Conservation (phyloP, 2,797 vertebrate species). For the Stomatorhinus walkeri region DNA sequence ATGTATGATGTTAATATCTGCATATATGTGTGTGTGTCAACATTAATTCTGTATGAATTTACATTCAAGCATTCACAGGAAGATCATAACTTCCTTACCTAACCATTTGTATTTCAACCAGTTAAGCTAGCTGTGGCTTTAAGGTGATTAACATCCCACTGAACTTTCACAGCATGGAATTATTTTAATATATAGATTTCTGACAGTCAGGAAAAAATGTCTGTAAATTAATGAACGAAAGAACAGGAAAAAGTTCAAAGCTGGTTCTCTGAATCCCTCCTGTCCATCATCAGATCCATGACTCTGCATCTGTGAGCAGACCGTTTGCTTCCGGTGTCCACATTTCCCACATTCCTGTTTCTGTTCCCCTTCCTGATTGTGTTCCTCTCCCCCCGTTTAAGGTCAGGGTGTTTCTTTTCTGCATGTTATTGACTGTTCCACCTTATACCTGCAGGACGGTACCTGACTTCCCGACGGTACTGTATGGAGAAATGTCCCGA, state of each 20-base stretch:
- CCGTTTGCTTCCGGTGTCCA: neutral
- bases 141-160: neutral
- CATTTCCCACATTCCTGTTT: neutral
- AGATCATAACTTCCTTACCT: neutral
- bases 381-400: neutral
- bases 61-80: neutral
- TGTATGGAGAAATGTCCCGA: constrained; percentile 66
- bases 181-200: neutral
- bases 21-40: neutral
- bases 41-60: neutral
- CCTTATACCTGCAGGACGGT: constrained; percentile 25
- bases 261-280: neutral
- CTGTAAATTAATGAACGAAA: neutral
- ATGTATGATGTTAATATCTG: neutral
- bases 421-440: neutral
- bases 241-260: neutral
- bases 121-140: neutral
- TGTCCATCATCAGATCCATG: neutral
- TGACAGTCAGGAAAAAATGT: neutral
- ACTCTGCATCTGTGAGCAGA: neutral
- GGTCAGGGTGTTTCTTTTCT: neutral
- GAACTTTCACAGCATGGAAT: neutral
- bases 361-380: neutral
- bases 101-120: neutral
- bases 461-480: constrained; percentile 44